Percentiles rank a stretch among this genome's conserved stretches.
Evolutionary conservation across 1,140 invertebrate genomes (phyloP).

Genomic region (Bombus fervidus): DNA sequence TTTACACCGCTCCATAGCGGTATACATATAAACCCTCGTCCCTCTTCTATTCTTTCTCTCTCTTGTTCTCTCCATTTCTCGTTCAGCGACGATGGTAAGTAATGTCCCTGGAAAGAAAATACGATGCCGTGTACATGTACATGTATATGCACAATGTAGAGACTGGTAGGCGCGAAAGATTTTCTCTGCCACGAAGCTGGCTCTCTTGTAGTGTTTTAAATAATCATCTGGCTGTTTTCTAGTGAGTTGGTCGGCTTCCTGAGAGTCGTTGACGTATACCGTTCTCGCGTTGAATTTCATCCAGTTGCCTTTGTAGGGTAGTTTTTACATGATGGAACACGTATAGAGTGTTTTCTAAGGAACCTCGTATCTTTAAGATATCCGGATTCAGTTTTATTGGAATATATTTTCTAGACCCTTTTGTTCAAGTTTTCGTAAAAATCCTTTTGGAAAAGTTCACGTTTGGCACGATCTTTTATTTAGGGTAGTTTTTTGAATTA

Average conservation of each 20-base stretch:
- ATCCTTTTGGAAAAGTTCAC: background rate
- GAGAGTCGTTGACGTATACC: no score
- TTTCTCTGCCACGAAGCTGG: background rate
- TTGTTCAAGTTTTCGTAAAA: background rate
- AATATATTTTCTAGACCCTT: background rate
- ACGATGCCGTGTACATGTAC: background rate
- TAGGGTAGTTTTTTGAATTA: no score
- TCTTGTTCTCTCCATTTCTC: background rate
- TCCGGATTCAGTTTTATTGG: no score
- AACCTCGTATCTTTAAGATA: no score
- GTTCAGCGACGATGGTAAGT: slow-evolving; percentile 36
- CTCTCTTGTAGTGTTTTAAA: slow-evolving; percentile 1
- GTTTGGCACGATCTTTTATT: background rate
- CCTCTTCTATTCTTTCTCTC: background rate
- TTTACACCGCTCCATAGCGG: slow-evolving; percentile 58
- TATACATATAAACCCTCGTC: slow-evolving; percentile 50
- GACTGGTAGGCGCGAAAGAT: slow-evolving; percentile 25
- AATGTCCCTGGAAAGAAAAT: slow-evolving; percentile 51
- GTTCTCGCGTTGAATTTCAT: no score
- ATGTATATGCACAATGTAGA: background rate
- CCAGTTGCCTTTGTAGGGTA: no score
- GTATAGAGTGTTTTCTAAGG: no score
- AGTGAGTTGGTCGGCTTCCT: no score
- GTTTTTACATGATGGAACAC: no score
- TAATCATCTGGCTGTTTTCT: background rate